Conservation (phyloP, 2,888 invertebrate genomes). For the Nomada flava region DNA sequence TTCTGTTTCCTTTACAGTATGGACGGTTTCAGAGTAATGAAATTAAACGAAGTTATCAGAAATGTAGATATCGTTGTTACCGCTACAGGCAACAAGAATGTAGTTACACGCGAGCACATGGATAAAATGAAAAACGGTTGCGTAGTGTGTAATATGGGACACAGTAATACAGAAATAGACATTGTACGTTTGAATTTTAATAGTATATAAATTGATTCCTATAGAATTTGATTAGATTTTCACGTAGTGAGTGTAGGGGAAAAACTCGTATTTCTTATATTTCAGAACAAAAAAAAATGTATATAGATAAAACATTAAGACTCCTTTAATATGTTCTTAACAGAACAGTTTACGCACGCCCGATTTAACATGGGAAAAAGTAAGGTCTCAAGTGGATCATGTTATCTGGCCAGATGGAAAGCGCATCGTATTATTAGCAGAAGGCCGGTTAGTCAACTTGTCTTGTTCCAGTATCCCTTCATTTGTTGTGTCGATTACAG, state of each 20-base stretch:
- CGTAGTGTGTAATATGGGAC: slow-evolving; percentile 98
- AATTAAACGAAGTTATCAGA: slow-evolving; percentile 96
- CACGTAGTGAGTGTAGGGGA: slow-evolving; percentile 53
- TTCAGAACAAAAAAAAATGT: slow-evolving; percentile 64
- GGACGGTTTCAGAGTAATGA: slow-evolving; percentile 98
- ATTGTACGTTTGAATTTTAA: slow-evolving; percentile 87
- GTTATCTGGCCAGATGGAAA: slow-evolving; percentile 99
- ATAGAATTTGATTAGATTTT: slow-evolving; percentile 32
- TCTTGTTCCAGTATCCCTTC: slow-evolving; percentile 99
- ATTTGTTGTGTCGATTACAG: slow-evolving; percentile 98
- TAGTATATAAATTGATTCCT: slow-evolving; percentile 4
- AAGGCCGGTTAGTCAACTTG: slow-evolving; percentile 97
- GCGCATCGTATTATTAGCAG: slow-evolving; percentile 95
- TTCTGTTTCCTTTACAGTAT: slow-evolving; percentile 87
- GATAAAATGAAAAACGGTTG: slow-evolving; percentile 98
- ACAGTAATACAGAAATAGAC: slow-evolving; percentile 98
- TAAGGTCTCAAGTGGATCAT: slow-evolving; percentile 98
- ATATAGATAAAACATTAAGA: slow-evolving; percentile 67
- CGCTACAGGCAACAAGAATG: slow-evolving; percentile 99
- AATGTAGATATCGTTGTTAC: slow-evolving; percentile 98
- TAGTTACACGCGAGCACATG: slow-evolving; percentile 97
- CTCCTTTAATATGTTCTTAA: slow-evolving; percentile 73
- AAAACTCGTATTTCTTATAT: slow-evolving; percentile 66
- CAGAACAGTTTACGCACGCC: slow-evolving; percentile 96
- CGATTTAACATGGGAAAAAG: slow-evolving; percentile 98